Evolutionary conservation across 2,113 vertebrate genomes (phyloP).

Genomic region (Drymodes brunneopygia): DNA sequence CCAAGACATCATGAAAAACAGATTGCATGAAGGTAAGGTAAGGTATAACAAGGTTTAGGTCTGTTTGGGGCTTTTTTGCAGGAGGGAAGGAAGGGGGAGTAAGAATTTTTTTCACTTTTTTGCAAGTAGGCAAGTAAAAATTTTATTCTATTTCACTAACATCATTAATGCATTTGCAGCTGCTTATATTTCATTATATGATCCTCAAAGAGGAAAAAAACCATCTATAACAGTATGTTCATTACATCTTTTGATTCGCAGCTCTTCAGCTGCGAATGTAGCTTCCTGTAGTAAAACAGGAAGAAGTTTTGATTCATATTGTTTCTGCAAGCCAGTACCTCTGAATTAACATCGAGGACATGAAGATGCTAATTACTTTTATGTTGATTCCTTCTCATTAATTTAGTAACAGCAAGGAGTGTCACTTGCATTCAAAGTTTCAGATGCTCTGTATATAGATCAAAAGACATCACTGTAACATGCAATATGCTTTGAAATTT

Average conservation of each 20-base stretch:
- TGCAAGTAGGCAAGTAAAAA: not conserved
- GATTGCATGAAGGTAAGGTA: not conserved
- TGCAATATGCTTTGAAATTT: not conserved
- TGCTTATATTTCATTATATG: not conserved
- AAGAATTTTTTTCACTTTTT: not conserved
- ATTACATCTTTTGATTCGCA: not conserved
- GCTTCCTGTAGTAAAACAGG: too few species aligned
- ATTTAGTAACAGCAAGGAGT: not conserved
- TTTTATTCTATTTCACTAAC: not conserved
- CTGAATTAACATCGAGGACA: not conserved
- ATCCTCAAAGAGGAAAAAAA: not conserved
- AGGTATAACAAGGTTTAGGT: not conserved
- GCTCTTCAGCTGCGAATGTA: not conserved
- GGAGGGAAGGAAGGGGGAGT: too few species aligned
- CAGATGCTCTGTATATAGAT: not conserved
- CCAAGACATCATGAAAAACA: not conserved
- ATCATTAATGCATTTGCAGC: not conserved
- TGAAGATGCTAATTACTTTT: conserved; percentile 11
- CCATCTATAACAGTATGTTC: not conserved
- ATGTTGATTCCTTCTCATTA: not conserved
- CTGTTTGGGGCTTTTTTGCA: fast-evolving
- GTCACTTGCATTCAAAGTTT: not conserved
- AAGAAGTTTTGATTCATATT: not conserved
- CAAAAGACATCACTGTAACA: not conserved
- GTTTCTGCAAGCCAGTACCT: not conserved